Evolutionary conservation across 2,113 vertebrate species (phyloP).

Genomic region (Oenanthe oenanthe): DNA sequence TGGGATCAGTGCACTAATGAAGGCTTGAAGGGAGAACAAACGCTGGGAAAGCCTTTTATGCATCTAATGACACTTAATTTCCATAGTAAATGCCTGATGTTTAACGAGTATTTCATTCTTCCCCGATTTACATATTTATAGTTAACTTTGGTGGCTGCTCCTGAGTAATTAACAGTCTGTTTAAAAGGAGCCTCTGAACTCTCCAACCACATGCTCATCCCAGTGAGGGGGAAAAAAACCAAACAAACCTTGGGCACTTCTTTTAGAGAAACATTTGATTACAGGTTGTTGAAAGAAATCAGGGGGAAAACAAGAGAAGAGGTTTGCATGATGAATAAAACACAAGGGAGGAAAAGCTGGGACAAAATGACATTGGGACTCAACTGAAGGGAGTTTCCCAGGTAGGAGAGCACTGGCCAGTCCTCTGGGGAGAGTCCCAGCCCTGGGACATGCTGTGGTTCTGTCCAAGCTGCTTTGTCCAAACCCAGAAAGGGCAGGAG

Average conservation of each 20-base stretch:
- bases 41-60: slow-evolving; percentile 40
- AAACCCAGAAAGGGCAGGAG: not conserved
- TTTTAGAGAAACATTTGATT: not conserved
- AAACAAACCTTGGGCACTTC: not conserved
- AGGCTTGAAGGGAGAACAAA: slow-evolving; percentile 36
- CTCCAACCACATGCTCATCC: slow-evolving; percentile 1
- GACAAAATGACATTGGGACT: not conserved
- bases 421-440: not conserved
- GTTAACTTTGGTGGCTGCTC: slow-evolving; percentile 63
- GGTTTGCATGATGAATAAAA: not conserved
- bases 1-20: slow-evolving; percentile 2
- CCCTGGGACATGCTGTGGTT: rapidly evolving
- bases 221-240: not conserved
- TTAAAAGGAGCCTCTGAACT: slow-evolving; percentile 30
- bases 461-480: not conserved
- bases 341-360: not conserved
- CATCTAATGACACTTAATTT: slow-evolving; percentile 66
- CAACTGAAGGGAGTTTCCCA: not conserved
- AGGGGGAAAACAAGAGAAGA: not conserved
- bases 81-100: slow-evolving; percentile 67
- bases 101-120: slow-evolving; percentile 62
- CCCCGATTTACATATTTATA: slow-evolving; percentile 64
- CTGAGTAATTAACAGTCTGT: slow-evolving; percentile 53
- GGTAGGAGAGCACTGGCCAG: not conserved
- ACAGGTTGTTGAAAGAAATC: not conserved